Base-by-base conservation (phyloP, 1,140 invertebrate genomes). In the Orussus abietinus region DNA sequence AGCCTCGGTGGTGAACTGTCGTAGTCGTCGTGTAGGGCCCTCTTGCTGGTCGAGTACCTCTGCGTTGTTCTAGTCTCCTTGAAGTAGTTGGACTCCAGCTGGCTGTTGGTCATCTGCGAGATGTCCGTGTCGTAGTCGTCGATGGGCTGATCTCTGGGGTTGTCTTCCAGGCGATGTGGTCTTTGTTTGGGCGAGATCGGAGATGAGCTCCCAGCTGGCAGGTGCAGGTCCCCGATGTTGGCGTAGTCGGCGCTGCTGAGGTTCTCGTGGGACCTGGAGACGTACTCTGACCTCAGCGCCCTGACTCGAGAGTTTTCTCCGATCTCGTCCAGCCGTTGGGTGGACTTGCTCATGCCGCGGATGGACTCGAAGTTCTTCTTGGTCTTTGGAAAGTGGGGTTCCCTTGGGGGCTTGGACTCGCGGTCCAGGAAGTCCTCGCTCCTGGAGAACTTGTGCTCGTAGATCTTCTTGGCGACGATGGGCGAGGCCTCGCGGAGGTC, bases 81-180 rank as follows among this genome's bases (percentile, higher is more conserved):
- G 41, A 65, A 64, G n/a, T 66, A 69, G 38, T 66, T 69, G 0
- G 59, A 63, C 14, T 69, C 69, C 3, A 71, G 12, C 13, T 69
- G 66, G 21, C 64, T 71, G 38, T 57, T 72, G 0, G 67, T 70
- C 33, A 66, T 35, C 21, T 72, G 69, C 0, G 67, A 72, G 22
- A 72, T 72, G 14, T 72, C 69, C 0, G 68, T 72, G 35, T 72
- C 65, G 28, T 71, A 72, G 14, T 71, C 69, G 29, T 72, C 68
- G 28, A 64, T 64, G 0, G 64, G 59, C 0, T 56, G 56, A 22
- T 71, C 65, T 10, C 59, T 51, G 2, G 69, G 32, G 21, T 66
- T 59, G 5, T n/a, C n/a, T n/a, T 66, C 64, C 10, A 68, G 21
- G n/a, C 60, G 57, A 7, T 51, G 47, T 11, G 59, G 55, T 5